These are phyloP conservation scores for Petrocephalus sullivani DNA, from an alignment of 2,797 vertebrate genomes.

Conservation along the genomic window DNA sequence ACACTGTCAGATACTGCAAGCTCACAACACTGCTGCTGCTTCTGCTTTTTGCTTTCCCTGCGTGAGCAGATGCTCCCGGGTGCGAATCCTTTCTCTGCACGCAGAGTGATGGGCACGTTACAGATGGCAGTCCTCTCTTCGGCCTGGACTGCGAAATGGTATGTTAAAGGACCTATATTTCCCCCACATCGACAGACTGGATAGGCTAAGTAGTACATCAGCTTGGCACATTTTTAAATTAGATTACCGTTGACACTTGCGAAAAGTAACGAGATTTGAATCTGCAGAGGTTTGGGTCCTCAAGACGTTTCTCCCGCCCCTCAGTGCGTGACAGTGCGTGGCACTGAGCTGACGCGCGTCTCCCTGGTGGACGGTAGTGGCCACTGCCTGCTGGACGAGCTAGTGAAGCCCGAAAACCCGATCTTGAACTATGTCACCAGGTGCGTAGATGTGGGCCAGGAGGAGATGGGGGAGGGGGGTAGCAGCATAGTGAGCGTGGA, in stretches of 20 bases:
- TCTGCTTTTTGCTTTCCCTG: background rate
- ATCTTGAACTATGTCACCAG: slow-evolving; percentile 73
- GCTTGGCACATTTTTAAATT: background rate
- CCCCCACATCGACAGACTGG: background rate
- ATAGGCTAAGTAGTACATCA: background rate
- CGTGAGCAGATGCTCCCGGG: slow-evolving; percentile 54
- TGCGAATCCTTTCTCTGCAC: slow-evolving; percentile 65
- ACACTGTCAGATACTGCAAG: background rate
- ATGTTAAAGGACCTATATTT: slow-evolving; percentile 32
- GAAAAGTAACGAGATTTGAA: background rate
- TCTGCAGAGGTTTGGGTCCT: background rate
- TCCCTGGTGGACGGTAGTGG: slow-evolving; percentile 75
- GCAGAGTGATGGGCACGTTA: slow-evolving; percentile 53
- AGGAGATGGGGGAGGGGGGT: background rate
- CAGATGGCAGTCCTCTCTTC: slow-evolving; percentile 77
- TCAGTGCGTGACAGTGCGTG: slow-evolving; percentile 74
- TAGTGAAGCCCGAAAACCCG: slow-evolving; percentile 70
- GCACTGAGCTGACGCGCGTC: slow-evolving; percentile 69
- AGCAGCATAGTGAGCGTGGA: too few species aligned
- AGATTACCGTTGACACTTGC: background rate
- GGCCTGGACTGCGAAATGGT: slow-evolving; percentile 94
- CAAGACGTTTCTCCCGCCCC: background rate
- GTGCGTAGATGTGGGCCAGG: slow-evolving; percentile 46
- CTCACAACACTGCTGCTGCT: background rate
- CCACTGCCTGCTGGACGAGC: slow-evolving; percentile 71